A percentile compares a stretch with the other conserved stretches of the same genome.
Conservation (phyloP, 2,797 vertebrate genomes). For the Eutrigla gurnardus region DNA sequence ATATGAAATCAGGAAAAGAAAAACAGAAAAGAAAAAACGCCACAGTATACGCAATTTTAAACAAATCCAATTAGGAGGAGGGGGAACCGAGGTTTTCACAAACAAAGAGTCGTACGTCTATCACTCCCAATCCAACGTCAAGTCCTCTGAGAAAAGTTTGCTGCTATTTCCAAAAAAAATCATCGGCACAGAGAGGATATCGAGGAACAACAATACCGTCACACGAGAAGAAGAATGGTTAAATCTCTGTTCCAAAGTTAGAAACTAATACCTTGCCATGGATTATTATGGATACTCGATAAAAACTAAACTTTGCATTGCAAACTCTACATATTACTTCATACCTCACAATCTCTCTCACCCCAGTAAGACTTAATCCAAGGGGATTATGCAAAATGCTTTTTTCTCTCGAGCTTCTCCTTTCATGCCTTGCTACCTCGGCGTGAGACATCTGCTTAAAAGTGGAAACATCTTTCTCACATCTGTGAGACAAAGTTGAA, state of each 20-base stretch:
- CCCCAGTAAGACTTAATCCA: constrained; percentile 69
- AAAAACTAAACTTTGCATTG: constrained; percentile 78
- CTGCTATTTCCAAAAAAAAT: constrained; percentile 67
- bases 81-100: constrained; percentile 70
- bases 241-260: constrained; percentile 65
- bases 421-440: constrained; percentile 59
- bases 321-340: constrained; percentile 78
- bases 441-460: constrained; percentile 65
- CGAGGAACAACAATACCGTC: constrained; percentile 81
- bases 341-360: constrained; percentile 62
- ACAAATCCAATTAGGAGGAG: constrained; percentile 73
- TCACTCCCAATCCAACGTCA: constrained; percentile 73
- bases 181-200: constrained; percentile 75
- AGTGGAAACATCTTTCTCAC: constrained; percentile 68
- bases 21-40: constrained; percentile 71
- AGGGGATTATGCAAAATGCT: constrained; percentile 74
- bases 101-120: constrained; percentile 62
- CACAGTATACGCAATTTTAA: constrained; percentile 81
- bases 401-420: constrained; percentile 42
- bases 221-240: constrained; percentile 73
- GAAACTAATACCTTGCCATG: constrained; percentile 66
- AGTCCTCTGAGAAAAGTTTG: constrained; percentile 76
- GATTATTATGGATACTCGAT: constrained; percentile 69
- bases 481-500: constrained; percentile 71
- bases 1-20: constrained; percentile 79